Evolutionary conservation across 1,140 invertebrate species (phyloP).

Genomic region (Diachasmimorpha longicaudata): DNA sequence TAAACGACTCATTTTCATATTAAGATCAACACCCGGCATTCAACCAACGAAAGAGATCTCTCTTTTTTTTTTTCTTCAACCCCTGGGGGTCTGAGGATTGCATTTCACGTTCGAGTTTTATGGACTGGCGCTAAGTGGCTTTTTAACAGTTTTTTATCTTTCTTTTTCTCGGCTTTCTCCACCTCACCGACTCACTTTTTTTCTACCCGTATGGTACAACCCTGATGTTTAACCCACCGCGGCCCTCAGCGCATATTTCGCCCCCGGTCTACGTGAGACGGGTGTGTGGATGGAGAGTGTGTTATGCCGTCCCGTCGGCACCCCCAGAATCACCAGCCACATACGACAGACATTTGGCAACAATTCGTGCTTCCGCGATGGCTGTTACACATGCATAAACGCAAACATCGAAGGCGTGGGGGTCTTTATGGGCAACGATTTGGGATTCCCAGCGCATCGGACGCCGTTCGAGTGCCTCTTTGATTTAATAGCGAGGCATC

Average conservation of each 20-base stretch:
- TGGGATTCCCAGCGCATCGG: conserved; percentile 52
- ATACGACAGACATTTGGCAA: conserved; percentile 38
- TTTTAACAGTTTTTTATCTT: conserved; percentile 16
- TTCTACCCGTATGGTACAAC: background rate
- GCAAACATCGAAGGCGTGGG: background rate
- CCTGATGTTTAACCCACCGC: background rate
- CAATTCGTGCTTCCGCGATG: conserved; percentile 30
- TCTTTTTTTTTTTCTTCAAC: background rate
- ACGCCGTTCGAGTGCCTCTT: conserved; percentile 52
- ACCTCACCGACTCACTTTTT: background rate
- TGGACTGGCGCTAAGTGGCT: conserved; percentile 15
- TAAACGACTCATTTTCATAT: conserved; percentile 20
- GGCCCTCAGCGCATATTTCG: background rate
- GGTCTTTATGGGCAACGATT: conserved; percentile 35
- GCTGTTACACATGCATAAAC: background rate
- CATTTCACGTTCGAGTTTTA: conserved; percentile 4
- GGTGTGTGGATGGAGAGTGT: background rate
- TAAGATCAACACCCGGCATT: conserved; percentile 9
- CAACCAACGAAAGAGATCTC: background rate
- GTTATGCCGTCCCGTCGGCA: background rate
- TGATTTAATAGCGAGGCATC: conserved; percentile 58
- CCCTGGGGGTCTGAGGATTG: background rate
- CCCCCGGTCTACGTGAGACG: background rate
- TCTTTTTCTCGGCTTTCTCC: background rate
- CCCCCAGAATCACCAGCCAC: conserved; percentile 1